Base-by-base conservation (phyloP, 2,888 invertebrate genomes). In the Ormia ochracea region DNA sequence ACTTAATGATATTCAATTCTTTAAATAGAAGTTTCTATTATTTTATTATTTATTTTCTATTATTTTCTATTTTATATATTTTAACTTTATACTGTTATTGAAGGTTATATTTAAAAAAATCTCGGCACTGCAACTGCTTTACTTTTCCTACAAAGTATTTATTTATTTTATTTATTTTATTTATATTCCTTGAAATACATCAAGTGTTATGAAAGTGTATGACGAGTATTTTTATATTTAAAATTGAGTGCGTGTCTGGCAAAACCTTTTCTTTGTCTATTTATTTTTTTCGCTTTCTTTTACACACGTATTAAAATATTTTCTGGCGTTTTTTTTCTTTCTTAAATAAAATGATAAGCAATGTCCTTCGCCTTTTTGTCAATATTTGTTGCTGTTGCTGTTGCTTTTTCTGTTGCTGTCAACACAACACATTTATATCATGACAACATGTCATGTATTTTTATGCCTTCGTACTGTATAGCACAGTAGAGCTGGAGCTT, bases 361-460 rank as follows among this genome's bases (percentile, higher is more conserved):
- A n/a, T n/a, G n/a, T n/a, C n/a, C 28, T 66, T 31, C 19, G 21
- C 23, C 14, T 43, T 10, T 38, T 59, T 70, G 75, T 43, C 52
- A 48, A 65, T 59, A 70, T 72, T 52, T 70, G 33, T 81, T 69
- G 56, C 63, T 63, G 54, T n/a, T n/a, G n/a, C n/a, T n/a, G n/a
- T n/a, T n/a, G n/a, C n/a, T n/a, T n/a, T n/a, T n/a, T n/a, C 56
- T 72, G 59, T 70, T 56, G 41, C 81, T 75, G 74, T 81, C 81
- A 81, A 70, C 78, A 78, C 78, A 78, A 78, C 72, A 70, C 58
- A 72, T 81, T 78, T 81, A 59, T 78, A 75, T 78, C 78, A 78
- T 78, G 70, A 70, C 78, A 81, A 72, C 78, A 81, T 78, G 78
- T 76, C 75, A 70, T 70, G 70, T 79, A 70, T 70, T 79, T 79